Evolutionary conservation across 2,113 vertebrate genomes (phyloP), one percentile per base, ranked within the genome.

Genomic region (Corvus cornix): DNA sequence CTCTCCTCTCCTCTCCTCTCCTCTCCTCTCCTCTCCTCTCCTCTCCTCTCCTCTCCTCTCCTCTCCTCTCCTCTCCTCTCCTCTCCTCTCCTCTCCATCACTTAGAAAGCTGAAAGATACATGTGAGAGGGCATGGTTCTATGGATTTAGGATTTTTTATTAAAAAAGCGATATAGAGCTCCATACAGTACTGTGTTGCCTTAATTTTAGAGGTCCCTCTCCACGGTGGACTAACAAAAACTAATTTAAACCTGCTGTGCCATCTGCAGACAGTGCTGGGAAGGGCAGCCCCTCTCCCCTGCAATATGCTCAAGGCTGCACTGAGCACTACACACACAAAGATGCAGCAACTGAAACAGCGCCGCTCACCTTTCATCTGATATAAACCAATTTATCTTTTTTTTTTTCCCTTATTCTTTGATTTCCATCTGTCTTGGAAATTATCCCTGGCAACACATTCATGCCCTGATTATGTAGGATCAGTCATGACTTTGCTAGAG

Each of bases 191-290:
- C 58, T 27, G 11, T 16, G 7, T 30, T 69, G 18, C 22, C 48
- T 64, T 64, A 21, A 48, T 72, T 67, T 82, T 30, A 31, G 12
- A 18, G 6, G 10, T 26, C 22, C 26, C 16, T 4, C 39, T 72
- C 88, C 31, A 28, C 2, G 4, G 17, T 2, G 33, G 13, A 62
- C 26, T 44, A 60, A 19, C 13, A 31, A 46, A 74, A 55, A 5
- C 13, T 16, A 84, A 73, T 62, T 68, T 90, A 88, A 96, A 66
- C 6, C 85, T 30, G 2, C 53, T 76, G 53, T 79, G 94, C 96
- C 90, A 93, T 27, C 95, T 96, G 31, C 94, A 92, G 96, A 66
- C 85, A 27, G 70, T 2, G 12, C 19, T 85, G 67, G 70, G 90
- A 93, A 94, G 0, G 6, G 70, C 82, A 3, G 27, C 4, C 33